Evolutionary conservation across 2,797 vertebrate genomes (phyloP).

Genomic region (Chiroxiphia lanceolata): DNA sequence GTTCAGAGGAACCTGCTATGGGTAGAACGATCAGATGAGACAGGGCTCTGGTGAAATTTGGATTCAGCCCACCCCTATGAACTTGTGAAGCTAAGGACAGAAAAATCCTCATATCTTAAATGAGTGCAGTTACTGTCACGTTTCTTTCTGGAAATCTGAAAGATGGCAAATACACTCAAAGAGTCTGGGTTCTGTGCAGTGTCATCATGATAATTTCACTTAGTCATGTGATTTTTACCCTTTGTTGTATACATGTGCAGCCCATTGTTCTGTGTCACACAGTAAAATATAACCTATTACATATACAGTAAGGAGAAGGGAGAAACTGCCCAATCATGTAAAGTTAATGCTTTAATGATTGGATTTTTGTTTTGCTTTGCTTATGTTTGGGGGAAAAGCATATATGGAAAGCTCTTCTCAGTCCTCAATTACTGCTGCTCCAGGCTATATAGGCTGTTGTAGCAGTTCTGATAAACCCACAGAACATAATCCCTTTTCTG

Average conservation of each 20-base stretch:
- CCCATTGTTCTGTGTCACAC: background rate
- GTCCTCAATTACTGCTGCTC: background rate
- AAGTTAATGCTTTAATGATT: background rate
- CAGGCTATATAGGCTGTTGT: background rate
- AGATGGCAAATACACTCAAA: background rate
- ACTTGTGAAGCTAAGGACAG: background rate
- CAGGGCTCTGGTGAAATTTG: background rate
- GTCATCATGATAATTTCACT: background rate
- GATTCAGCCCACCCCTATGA: background rate
- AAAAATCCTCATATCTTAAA: background rate
- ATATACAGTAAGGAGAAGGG: background rate
- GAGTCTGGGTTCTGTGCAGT: background rate
- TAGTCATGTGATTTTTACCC: background rate
- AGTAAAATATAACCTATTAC: background rate
- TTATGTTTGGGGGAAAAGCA: background rate
- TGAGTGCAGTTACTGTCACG: accelerated
- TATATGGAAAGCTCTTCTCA: background rate
- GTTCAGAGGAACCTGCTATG: background rate
- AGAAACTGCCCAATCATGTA: background rate
- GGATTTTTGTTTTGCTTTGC: background rate
- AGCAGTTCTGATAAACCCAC: background rate
- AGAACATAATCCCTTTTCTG: background rate
- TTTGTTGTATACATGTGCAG: background rate
- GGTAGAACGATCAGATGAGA: background rate
- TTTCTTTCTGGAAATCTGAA: background rate